Base-by-base conservation (phyloP, 1,140 invertebrate genomes). In the Brachionus plicatilis region DNA sequence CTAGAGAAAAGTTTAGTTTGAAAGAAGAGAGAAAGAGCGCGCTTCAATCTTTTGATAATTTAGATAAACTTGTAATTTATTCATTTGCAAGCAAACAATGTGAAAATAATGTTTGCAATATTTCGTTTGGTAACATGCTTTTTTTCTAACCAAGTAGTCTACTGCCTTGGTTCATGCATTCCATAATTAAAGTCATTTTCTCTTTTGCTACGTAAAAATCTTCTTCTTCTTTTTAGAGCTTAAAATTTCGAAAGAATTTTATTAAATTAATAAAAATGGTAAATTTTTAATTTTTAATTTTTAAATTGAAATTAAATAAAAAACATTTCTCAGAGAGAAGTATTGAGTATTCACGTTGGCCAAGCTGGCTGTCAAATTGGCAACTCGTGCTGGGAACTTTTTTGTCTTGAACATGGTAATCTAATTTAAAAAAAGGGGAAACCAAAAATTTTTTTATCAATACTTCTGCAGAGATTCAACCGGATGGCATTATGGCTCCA, bases 281-380 rank as follows among this genome's bases (percentile, higher is more conserved):
- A 72, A 43, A 43, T 17, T 9, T 43, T 72, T 1, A n/a, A n/a
- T 17, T 17, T 43, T 17, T 9, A 8, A 41, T 24, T 43, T 43
- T 20, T 37, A 14, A 70, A 37, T 53, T 53, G 17, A 53, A 53
- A 12, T 33, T 27, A 29, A 24, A 66, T 9, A 66, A 24, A 27
- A 14, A 66, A 66, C 4, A 6, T 37, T 37, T 37, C 3, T 6
- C 53, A 60, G 90, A 86, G 90, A 79, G 94, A 95, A 91, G 93
- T 93, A 87, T 93, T 94, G 87, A 94, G 93, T 85, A 92, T 95
- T 85, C 94, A 95, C 89, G 92, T 95, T 87, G 94, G 94, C 53
- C 94, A 95, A 90, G 94, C 94, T 84, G 94, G 94, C 60, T 93
- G 94, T 9, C 94, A 95, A 89, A 94, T 95, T 88, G 94, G 94